These are phyloP conservation scores for Luffia ferchaultella DNA, from an alignment of 2,888 invertebrate genomes.

Conservation along the genomic window DNA sequence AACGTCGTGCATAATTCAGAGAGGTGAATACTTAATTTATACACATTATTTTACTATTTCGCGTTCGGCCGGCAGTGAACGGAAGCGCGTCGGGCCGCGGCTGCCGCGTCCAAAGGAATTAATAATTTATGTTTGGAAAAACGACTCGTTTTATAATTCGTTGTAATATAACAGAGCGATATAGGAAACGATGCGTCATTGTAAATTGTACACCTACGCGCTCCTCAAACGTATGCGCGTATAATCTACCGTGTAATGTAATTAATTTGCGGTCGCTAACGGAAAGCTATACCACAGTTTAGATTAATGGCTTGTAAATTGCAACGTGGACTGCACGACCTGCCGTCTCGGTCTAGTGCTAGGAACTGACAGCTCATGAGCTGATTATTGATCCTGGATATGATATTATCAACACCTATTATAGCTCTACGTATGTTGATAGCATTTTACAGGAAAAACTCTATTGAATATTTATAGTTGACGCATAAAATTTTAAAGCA, in stretches of 20 bases:
- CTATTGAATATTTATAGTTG: too few relatives aligned
- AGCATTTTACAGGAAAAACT: too few relatives aligned
- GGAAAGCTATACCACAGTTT: constrained; percentile 28
- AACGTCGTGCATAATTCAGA: constrained; percentile 12
- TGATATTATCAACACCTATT: too few relatives aligned
- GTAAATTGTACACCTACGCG: constrained; percentile 24
- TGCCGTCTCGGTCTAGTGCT: background rate
- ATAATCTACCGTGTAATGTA: constrained; percentile 35
- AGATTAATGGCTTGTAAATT: constrained; percentile 47
- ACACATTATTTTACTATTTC: background rate
- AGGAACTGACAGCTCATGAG: constrained; percentile 21
- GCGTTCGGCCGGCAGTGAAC: background rate
- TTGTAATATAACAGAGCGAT: constrained; percentile 15
- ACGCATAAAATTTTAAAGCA: too few relatives aligned
- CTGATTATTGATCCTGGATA: constrained; percentile 13
- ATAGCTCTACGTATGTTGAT: too few relatives aligned
- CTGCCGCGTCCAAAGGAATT: constrained; percentile 6
- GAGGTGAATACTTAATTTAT: constrained; percentile 14
- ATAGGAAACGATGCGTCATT: constrained; percentile 25
- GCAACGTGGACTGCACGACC: constrained; percentile 12
- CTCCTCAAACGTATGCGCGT: constrained; percentile 24
- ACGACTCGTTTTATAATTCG: constrained; percentile 5
- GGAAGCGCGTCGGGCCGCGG: background rate
- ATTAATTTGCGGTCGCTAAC: constrained; percentile 49
- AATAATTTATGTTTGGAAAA: constrained; percentile 8